Base-by-base conservation (phyloP, 2,113 vertebrate species). In the Coryphaenoides rupestris region DNA sequence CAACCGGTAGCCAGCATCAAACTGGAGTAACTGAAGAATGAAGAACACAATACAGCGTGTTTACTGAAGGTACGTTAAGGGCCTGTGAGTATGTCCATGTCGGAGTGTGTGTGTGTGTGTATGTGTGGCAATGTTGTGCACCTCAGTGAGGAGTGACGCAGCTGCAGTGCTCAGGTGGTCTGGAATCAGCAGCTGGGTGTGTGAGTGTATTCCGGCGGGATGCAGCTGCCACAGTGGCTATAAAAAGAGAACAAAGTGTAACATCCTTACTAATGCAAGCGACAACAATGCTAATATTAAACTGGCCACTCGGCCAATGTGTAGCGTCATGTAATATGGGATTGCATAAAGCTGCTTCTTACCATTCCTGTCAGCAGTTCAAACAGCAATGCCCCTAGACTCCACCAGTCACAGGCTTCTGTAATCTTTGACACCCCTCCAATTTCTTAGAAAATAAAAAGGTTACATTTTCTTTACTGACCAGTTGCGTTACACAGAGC, bases 351-450 rank as follows among this genome's bases (percentile, higher is more conserved):
- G 33, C 9, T 2, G 33, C 7, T 2, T 12, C 90, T 93, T 85
- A 99, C 97, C 89, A 76, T 91, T 86, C 95, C 97, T 14, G 93
- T 95, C 65, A 99, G 92, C 79, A 99, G 77, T 65, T 98, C 96
- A 24, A 95, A 99, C 45, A 99, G 73, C 57, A 99, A 88, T 2
- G 93, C 90, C 2, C 97, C 97, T 17, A 98, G 91, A 84, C 97
- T 99, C 97, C 96, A 99, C 94, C 94, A 99, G 75, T 99, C 97
- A 77, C 95, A 95, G 10, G 95, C 95, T 77, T 97, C 94, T 0
- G 94, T 97, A 24, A 91, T 85, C 75, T 93, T 92, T 5, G 72
- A 50, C 24, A 97, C 92, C 0, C 97, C 95, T 2, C 94, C 94
- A 0, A 98, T 93, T 81, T 99, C 97, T 99, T 91, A 16, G 65